Evolutionary conservation across 2,888 invertebrate species (phyloP).

Genomic region (Synergus gifuensis): DNA sequence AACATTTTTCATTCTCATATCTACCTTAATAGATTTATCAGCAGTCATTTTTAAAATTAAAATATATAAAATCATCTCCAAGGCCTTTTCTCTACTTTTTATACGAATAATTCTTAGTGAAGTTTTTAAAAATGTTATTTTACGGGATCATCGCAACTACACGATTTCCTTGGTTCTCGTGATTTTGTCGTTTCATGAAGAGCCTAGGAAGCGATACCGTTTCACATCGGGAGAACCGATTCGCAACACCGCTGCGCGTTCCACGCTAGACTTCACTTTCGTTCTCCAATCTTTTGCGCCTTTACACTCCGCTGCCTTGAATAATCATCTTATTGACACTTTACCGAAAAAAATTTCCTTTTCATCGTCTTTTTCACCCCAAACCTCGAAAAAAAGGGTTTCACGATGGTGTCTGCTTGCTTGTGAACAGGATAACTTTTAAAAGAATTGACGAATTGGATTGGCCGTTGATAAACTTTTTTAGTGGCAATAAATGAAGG

Average conservation of each 20-base stretch:
- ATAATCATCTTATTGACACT: conserved; percentile 52
- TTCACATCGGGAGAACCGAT: conserved; percentile 51
- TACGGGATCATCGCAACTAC: neutral
- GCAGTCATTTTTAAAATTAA: neutral
- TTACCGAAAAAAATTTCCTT: conserved; percentile 15
- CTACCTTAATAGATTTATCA: neutral
- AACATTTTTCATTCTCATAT: neutral
- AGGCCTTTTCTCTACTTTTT: neutral
- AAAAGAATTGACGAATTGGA: no score
- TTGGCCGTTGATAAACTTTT: no score
- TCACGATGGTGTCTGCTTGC: no score
- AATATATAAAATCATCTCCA: no score
- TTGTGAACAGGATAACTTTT: no score
- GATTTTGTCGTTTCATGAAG: conserved; percentile 35
- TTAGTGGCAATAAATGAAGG: no score
- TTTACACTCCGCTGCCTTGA: conserved; percentile 52
- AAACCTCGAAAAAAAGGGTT: neutral
- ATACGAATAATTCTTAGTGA: neutral
- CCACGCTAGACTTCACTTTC: conserved; percentile 57
- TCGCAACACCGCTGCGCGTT: conserved; percentile 52
- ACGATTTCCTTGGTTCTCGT: conserved; percentile 41
- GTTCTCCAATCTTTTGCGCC: conserved; percentile 52
- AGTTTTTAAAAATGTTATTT: neutral
- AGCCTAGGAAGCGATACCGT: conserved; percentile 47
- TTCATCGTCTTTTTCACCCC: neutral